Evolutionary conservation across 2,888 invertebrate species (phyloP).

Genomic region (Apodemia hepburni): DNA sequence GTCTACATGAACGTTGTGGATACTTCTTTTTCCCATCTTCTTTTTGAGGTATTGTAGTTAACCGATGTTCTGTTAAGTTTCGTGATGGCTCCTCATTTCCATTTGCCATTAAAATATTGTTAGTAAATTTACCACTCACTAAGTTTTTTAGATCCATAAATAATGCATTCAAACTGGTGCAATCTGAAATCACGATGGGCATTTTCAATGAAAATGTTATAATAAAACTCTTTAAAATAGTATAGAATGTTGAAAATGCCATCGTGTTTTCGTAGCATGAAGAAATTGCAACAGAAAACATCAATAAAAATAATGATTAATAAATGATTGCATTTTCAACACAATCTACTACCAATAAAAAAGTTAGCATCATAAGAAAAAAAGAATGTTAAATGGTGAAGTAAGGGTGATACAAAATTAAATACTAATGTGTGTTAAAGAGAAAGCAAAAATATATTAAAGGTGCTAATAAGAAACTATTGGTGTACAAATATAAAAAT

Average conservation of each 20-base stretch:
- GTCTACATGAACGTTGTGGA: conserved; percentile 73
- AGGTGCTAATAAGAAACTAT: not conserved
- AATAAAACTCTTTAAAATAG: conserved; percentile 33
- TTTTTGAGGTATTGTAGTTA: conserved; percentile 75
- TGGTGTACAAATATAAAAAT: not conserved
- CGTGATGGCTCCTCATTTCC: conserved; percentile 52
- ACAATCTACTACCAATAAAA: conserved; percentile 54
- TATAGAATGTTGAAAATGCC: conserved; percentile 75
- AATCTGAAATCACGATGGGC: conserved; percentile 80
- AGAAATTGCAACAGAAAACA: conserved; percentile 65
- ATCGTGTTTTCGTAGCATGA: conserved; percentile 73
- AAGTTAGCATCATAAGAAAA: conserved; percentile 45
- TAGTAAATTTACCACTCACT: conserved; percentile 68
- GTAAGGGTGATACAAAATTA: not conserved
- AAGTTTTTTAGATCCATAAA: conserved; percentile 76
- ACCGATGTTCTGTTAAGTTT: conserved; percentile 59
- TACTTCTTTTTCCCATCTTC: conserved; percentile 78
- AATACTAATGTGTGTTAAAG: not conserved
- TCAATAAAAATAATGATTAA: conserved; percentile 55
- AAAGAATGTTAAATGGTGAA: conserved; percentile 24
- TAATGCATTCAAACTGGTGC: conserved; percentile 69
- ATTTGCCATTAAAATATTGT: conserved; percentile 48
- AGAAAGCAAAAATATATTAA: not conserved
- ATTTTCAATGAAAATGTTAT: conserved; percentile 61
- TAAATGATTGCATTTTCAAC: conserved; percentile 78